Conservation (phyloP, 92 coral and sea anemone species). For the Virgularia gustaviana region DNA sequence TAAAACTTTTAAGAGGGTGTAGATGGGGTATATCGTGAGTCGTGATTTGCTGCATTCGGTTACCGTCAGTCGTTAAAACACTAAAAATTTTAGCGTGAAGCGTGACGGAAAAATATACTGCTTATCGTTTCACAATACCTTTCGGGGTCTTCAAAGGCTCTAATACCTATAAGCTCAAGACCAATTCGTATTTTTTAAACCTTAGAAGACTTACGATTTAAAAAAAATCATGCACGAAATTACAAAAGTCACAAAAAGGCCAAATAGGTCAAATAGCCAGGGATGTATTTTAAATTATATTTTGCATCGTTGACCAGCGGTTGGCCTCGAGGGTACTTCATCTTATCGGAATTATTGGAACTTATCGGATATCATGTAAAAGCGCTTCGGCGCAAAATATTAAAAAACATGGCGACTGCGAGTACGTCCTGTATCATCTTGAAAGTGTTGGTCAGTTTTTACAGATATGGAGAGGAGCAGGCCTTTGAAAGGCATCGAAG, state of each 20-base stretch:
- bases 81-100: neutral
- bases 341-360: neutral
- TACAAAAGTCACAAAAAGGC: neutral
- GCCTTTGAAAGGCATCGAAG: constrained; percentile 1
- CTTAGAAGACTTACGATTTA: no score
- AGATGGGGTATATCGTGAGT: neutral
- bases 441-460: constrained; percentile 1
- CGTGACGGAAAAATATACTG: neutral
- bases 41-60: neutral
- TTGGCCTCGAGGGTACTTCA: neutral
- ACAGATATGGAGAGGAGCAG: constrained; percentile 2
- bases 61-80: neutral
- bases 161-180: no score
- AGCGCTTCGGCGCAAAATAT: neutral
- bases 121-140: no score
- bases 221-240: neutral
- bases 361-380: neutral
- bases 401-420: neutral
- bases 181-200: neutral
- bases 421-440: neutral
- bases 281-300: neutral
- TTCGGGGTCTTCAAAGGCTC: neutral
- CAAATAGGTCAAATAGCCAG: neutral
- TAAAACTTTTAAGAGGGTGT: neutral
- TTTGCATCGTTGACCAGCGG: neutral